A percentile compares a stretch with the other conserved stretches of the same genome.
Evolutionary conservation across 2,113 vertebrate species (phyloP).

Genomic region (Hylia prasina): DNA sequence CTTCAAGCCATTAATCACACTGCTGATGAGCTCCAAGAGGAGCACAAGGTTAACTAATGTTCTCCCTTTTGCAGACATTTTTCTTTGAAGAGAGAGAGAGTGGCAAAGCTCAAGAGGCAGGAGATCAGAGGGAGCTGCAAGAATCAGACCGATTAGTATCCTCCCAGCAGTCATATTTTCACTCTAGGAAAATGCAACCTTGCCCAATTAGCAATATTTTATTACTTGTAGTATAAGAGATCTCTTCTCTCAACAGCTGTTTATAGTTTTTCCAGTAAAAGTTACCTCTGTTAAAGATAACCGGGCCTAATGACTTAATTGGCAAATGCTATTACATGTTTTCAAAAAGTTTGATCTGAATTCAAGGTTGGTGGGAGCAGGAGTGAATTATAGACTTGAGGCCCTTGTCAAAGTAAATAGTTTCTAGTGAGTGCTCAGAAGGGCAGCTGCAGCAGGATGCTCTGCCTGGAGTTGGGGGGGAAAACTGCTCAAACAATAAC

Average conservation of each 20-base stretch:
- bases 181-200: background rate
- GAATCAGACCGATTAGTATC: background rate
- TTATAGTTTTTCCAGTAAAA: background rate
- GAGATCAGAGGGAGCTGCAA: background rate
- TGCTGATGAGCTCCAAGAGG: background rate
- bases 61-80: background rate
- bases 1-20: background rate
- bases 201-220: background rate
- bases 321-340: background rate
- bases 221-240: background rate
- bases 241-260: background rate
- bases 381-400: background rate
- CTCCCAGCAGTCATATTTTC: background rate
- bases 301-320: background rate
- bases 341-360: background rate
- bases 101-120: background rate
- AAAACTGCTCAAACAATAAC: accelerated
- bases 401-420: background rate
- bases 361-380: background rate
- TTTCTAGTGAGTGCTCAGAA: background rate
- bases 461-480: background rate
- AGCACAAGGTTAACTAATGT: background rate
- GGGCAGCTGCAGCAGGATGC: background rate
- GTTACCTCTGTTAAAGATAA: background rate
- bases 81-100: background rate